Conservation (phyloP, 2,113 vertebrate genomes). For the Hystrix brachyura region DNA sequence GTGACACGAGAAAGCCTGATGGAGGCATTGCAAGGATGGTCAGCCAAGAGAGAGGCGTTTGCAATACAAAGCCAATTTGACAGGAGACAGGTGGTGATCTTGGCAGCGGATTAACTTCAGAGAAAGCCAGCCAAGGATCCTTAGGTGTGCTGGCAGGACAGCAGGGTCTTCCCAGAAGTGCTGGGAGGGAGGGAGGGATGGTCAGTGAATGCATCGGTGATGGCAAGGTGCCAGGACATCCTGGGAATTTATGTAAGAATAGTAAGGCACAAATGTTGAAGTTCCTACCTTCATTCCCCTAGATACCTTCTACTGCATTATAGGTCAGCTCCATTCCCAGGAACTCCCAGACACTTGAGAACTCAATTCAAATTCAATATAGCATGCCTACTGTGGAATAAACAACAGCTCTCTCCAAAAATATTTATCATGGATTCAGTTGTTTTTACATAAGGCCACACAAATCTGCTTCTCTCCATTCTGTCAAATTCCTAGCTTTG, state of each 20-base stretch:
- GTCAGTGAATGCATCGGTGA: not conserved
- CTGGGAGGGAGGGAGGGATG: not conserved
- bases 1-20: not conserved
- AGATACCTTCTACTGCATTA: not conserved
- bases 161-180: slow-evolving; percentile 32
- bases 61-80: slow-evolving; percentile 59
- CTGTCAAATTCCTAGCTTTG: slow-evolving; percentile 20
- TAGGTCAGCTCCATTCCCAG: not conserved
- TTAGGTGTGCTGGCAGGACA: slow-evolving; percentile 44
- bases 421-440: not conserved
- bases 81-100: slow-evolving; percentile 68
- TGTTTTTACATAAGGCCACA: slow-evolving; percentile 10
- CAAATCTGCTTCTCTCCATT: not conserved
- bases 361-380: not conserved
- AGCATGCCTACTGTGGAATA: not conserved
- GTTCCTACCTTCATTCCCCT: not conserved
- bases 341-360: not conserved
- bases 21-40: not conserved
- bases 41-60: slow-evolving; percentile 7
- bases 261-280: not conserved
- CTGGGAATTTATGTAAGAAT: not conserved
- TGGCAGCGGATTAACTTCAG: slow-evolving; percentile 58
- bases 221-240: not conserved
- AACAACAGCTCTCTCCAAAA: not conserved
- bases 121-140: slow-evolving; percentile 40